Base-by-base conservation (phyloP, 2,113 vertebrate species). In the Nerophis ophidion region DNA sequence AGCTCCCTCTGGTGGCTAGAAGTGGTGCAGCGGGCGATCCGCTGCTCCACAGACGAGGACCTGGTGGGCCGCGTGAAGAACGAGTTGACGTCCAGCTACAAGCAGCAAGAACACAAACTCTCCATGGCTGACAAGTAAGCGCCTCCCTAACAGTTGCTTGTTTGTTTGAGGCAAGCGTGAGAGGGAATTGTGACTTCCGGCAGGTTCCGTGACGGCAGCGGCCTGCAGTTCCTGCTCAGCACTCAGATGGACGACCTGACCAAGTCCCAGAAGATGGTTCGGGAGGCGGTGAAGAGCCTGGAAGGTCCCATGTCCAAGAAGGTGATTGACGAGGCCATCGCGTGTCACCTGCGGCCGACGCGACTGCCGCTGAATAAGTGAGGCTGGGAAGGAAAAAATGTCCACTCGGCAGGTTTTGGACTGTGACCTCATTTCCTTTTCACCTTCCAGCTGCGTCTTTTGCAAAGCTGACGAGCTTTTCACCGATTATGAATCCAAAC, bases 381-480 rank as follows among this genome's bases (percentile, higher is more conserved):
- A 62, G 92, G 87, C 7, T 44, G 40, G 4, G 1, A 12, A 44
- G 0, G 40, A 12, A 12, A 12, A 12, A 8, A 5, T 11, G 40
- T 12, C 40, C 40, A 5, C 3, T 44, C 40, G 7, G 46, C 8
- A 11, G 14, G 70, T 59, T 65, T 58, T 19, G 5, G 9, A 1
- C 19, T 6, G 4, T 47, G n/a, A 26, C 19, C 8, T 34, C 4
- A 15, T 59, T 47, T 73, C 8, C 7, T 57, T 79, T 33, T 89
- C 5, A 6, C 35, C 1, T 59, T 88, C 42, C 70, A 99, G 97
- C 79, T 99, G 97, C 77, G 93, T 97, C 63, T 99, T 99, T 72
- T 99, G 97, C 85, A 98, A 96, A 86, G 94, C 96, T 40, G 97
- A 99, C 26, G 96, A 98, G 72, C 85, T 99, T 60, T 99, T 99